phyloP scores from a whole-genome alignment of 2,797 vertebrate species.

The Lagodon rhomboides region DNA sequence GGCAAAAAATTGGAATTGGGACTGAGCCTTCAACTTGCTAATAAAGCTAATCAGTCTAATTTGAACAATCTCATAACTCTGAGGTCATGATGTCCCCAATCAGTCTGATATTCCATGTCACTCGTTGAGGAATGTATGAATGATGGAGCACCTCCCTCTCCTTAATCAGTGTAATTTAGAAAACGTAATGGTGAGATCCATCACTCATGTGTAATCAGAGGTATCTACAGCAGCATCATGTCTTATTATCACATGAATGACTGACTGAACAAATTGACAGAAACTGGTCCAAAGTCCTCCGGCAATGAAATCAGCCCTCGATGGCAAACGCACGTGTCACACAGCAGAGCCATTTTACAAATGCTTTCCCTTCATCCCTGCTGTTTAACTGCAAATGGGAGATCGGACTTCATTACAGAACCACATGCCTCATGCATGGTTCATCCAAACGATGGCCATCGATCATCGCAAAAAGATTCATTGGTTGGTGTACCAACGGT shows the following conservation, averaged over 20 bases:
- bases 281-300: background rate
- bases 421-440: conserved; percentile 17
- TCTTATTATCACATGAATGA: conserved; percentile 12
- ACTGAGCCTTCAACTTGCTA: background rate
- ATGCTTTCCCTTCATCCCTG: background rate
- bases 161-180: conserved; percentile 41
- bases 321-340: background rate
- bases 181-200: conserved; percentile 31
- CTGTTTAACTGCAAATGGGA: conserved; percentile 24
- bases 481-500: conserved; percentile 23
- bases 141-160: conserved; percentile 16
- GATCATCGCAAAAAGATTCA: conserved; percentile 25
- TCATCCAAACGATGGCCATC: conserved; percentile 31
- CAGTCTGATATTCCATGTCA: conserved; percentile 9
- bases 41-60: conserved; percentile 37
- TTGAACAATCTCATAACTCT: background rate
- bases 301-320: conserved; percentile 5
- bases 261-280: background rate
- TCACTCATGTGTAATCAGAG: conserved; percentile 28
- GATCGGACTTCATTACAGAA: conserved; percentile 31
- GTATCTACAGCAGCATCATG: background rate
- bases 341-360: conserved; percentile 11
- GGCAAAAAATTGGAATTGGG: too few species aligned
- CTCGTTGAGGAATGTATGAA: background rate
- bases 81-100: conserved; percentile 29